Conservation (phyloP, 2,888 invertebrate species). For the Bursaphelenchus okinawaensis region DNA sequence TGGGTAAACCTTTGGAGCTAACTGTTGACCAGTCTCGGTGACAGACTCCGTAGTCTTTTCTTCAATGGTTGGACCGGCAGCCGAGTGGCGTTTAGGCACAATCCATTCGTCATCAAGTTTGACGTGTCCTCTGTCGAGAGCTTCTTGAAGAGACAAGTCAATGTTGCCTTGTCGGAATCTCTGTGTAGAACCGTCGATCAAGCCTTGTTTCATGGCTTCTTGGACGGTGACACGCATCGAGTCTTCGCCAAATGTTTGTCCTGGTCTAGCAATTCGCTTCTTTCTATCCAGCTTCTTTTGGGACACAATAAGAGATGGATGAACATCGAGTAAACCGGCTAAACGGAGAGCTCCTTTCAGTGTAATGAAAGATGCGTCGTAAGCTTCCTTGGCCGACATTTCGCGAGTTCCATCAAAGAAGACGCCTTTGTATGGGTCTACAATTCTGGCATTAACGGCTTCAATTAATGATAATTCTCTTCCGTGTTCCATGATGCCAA, state of each 20-base stretch:
- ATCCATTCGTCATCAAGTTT: constrained; percentile 54
- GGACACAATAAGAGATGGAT: constrained; percentile 50
- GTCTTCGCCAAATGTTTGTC: constrained; percentile 55
- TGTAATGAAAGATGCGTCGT: constrained; percentile 76
- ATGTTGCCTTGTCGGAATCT: constrained; percentile 63
- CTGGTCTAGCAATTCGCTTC: constrained; percentile 73
- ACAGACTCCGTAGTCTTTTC: constrained; percentile 56
- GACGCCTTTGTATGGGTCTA: constrained; percentile 78
- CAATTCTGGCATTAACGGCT: constrained; percentile 76
- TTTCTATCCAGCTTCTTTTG: constrained; percentile 76
- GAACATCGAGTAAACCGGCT: constrained; percentile 76
- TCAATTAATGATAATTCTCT: constrained; percentile 72
- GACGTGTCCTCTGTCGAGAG: constrained; percentile 55
- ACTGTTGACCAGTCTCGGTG: constrained; percentile 57
- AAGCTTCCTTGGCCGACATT: constrained; percentile 74
- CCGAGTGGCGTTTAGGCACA: constrained; percentile 46
- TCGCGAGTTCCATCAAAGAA: constrained; percentile 64
- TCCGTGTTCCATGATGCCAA: constrained; percentile 71
- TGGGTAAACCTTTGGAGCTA: constrained; percentile 55
- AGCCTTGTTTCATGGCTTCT: constrained; percentile 72
- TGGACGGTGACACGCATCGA: constrained; percentile 69
- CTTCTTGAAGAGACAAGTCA: constrained; percentile 61
- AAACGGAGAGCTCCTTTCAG: constrained; percentile 80
- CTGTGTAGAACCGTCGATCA: constrained; percentile 67
- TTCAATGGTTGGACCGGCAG: constrained; percentile 56